phyloP scores from a whole-genome alignment of 1,140 invertebrate species.

The Macrobrachium rosenbergii region DNA sequence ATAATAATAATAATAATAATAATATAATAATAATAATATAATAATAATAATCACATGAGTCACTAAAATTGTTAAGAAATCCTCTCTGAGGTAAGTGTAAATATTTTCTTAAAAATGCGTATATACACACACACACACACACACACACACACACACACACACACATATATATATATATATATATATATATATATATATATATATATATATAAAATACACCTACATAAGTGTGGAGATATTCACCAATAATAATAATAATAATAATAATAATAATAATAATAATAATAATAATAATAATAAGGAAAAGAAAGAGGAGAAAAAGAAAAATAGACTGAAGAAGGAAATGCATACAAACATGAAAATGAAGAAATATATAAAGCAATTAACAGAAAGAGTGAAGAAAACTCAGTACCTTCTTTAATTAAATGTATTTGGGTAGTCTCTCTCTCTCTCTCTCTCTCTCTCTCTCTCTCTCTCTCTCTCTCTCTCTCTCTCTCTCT shows the following conservation, averaged over 20 bases:
- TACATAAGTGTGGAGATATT: too few relatives aligned
- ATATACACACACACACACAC: constrained; percentile 2
- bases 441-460: constrained; percentile 34
- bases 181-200: too few relatives aligned
- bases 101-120: neutral
- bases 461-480: constrained; percentile 24
- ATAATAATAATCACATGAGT: neutral
- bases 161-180: too few relatives aligned
- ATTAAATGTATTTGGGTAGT: too few relatives aligned
- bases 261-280: neutral
- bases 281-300: neutral
- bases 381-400: neutral
- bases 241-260: too few relatives aligned
- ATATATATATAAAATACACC: too few relatives aligned
- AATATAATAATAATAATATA: neutral
- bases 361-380: neutral
- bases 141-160: neutral
- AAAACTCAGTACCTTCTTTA: neutral
- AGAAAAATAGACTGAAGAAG: neutral
- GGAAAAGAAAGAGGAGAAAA: neutral
- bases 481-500: neutral
- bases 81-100: neutral
- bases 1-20: neutral
- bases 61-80: neutral
- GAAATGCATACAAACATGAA: neutral